These are phyloP conservation scores for Hyles lineata DNA, from an alignment of 2,888 invertebrate species.

Conservation along the genomic window DNA sequence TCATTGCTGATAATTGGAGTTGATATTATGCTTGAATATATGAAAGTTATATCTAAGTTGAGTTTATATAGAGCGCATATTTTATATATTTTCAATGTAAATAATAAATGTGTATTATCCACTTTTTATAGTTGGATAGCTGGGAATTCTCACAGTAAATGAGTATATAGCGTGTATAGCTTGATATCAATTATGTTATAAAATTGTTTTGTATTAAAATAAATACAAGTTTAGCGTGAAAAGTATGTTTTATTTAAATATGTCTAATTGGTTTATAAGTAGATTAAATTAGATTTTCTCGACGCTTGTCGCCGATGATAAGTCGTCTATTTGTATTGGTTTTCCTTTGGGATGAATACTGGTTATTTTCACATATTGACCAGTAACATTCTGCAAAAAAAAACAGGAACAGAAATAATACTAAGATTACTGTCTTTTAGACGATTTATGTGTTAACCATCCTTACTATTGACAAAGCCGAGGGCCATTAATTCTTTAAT, in stretches of 20 bases:
- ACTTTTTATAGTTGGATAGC: background rate
- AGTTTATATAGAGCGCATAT: slow-evolving; percentile 13
- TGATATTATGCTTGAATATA: slow-evolving; percentile 12
- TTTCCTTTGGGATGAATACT: slow-evolving; percentile 55
- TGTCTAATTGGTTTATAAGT: background rate
- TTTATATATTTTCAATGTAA: slow-evolving; percentile 10
- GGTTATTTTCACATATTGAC: slow-evolving; percentile 66
- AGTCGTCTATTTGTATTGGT: slow-evolving; percentile 25
- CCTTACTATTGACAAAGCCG: too few species aligned
- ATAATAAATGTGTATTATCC: slow-evolving; percentile 13
- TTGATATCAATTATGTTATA: background rate
- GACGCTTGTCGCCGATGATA: background rate
- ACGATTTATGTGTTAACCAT: too few species aligned
- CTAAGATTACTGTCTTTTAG: too few species aligned
- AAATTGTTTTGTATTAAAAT: slow-evolving; percentile 2
- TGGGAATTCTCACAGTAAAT: slow-evolving; percentile 2
- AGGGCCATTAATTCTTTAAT: too few species aligned
- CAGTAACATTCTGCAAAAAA: slow-evolving; percentile 68
- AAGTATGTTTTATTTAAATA: background rate
- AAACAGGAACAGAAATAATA: background rate
- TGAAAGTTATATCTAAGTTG: slow-evolving; percentile 15
- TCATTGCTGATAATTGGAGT: background rate
- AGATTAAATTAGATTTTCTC: background rate
- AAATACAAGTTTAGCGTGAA: slow-evolving; percentile 21
- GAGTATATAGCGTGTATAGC: slow-evolving; percentile 2